phyloP scores from a whole-genome alignment of 2,113 vertebrate genomes.

The Bubalus kerabau region DNA sequence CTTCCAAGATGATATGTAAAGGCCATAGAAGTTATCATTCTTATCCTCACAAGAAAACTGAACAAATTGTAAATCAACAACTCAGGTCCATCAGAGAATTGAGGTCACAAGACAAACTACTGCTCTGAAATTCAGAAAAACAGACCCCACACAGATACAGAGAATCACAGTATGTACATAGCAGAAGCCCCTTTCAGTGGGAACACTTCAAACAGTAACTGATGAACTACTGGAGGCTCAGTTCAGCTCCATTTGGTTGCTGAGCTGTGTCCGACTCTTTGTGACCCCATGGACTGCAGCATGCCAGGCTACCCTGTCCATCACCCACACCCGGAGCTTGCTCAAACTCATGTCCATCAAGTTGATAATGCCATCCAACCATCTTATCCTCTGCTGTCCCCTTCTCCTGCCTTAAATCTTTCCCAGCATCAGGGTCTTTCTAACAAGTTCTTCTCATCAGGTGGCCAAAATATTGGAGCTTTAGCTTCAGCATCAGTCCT shows the following conservation, averaged over 20 bases:
- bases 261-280: neutral
- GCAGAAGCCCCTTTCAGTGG: neutral
- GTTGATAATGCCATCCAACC: neutral
- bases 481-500: neutral
- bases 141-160: neutral
- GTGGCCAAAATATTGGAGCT: neutral
- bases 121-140: neutral
- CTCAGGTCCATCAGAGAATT: neutral
- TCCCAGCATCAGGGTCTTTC: neutral
- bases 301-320: neutral
- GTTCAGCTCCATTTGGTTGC: neutral
- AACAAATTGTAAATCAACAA: neutral
- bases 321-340: neutral
- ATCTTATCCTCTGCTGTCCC: neutral
- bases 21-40: neutral
- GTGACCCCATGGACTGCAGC: fast-evolving
- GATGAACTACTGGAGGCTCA: neutral
- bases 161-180: neutral
- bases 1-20: neutral
- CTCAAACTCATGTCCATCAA: neutral
- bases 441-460: neutral
- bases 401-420: neutral
- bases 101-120: neutral
- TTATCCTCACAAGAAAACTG: neutral
- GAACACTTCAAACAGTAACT: neutral